Conservation (phyloP, 1,140 invertebrate species). For the Arion vulgaris region DNA sequence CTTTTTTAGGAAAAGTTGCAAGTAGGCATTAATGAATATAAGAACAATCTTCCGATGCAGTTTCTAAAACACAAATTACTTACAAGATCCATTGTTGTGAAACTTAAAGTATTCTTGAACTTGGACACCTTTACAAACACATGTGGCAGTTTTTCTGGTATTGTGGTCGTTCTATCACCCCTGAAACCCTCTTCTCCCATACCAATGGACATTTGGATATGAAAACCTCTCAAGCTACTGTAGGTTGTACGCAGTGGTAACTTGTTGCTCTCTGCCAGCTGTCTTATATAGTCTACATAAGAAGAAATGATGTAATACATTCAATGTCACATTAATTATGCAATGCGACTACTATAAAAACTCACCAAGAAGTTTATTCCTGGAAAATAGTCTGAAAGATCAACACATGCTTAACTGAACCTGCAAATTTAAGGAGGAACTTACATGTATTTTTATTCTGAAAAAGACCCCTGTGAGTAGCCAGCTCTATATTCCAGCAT, state of each 20-base stretch:
- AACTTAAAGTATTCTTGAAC: slow-evolving; percentile 78
- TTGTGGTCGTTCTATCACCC: slow-evolving; percentile 33
- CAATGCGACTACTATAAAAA: too few species aligned
- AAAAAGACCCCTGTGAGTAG: too few species aligned
- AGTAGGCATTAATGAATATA: too few species aligned
- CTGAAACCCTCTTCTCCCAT: slow-evolving; percentile 58
- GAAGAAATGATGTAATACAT: background rate
- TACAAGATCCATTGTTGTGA: slow-evolving; percentile 85
- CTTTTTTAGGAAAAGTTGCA: too few species aligned
- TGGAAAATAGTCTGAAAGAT: too few species aligned
- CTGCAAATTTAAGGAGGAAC: too few species aligned
- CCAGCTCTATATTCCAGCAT: too few species aligned
- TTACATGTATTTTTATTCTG: too few species aligned
- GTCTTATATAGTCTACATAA: slow-evolving; percentile 8
- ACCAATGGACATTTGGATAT: slow-evolving; percentile 78
- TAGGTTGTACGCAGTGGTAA: slow-evolving; percentile 80
- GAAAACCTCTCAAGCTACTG: slow-evolving; percentile 82
- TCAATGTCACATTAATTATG: too few species aligned
- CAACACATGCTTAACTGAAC: too few species aligned
- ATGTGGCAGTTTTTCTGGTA: slow-evolving; percentile 76
- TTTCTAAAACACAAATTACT: slow-evolving; percentile 21
- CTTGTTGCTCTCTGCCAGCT: slow-evolving; percentile 66
- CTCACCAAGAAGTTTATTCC: too few species aligned
- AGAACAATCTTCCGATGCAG: too few species aligned
- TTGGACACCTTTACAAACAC: slow-evolving; percentile 79